Percentiles rank a stretch among this genome's conserved stretches.
Evolutionary conservation across 1,140 invertebrate species (phyloP).

Genomic region (Telenomus remus): DNA sequence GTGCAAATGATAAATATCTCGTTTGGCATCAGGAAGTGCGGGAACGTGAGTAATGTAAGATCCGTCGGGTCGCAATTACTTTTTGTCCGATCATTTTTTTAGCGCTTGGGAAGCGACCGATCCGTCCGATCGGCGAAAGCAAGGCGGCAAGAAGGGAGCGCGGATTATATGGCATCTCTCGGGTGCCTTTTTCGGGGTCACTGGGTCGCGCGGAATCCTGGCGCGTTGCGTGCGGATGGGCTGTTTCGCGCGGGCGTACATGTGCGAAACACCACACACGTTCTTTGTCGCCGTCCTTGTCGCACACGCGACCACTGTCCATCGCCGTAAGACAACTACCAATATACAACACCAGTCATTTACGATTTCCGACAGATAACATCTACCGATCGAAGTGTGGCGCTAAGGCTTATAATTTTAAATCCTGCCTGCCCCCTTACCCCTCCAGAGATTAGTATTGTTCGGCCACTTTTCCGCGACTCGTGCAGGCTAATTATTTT

Average conservation of each 20-base stretch:
- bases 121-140: constrained; percentile 37
- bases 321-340: neutral
- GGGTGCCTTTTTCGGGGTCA: constrained; percentile 66
- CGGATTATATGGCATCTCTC: constrained; percentile 63
- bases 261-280: constrained; percentile 26
- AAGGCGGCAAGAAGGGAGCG: constrained; percentile 29
- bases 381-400: constrained; percentile 33
- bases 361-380: constrained; percentile 26
- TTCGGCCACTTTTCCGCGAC: constrained; percentile 18
- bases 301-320: constrained; percentile 9
- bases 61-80: constrained; percentile 32
- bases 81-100: constrained; percentile 34
- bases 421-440: neutral
- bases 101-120: constrained; percentile 29
- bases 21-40: constrained; percentile 47
- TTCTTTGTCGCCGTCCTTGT: constrained; percentile 11
- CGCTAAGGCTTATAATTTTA: constrained; percentile 22
- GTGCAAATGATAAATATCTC: constrained; percentile 42
- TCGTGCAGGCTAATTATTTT: constrained; percentile 23
- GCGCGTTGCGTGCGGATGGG: constrained; percentile 38
- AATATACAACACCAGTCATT: constrained; percentile 16
- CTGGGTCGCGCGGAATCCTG: constrained; percentile 65
- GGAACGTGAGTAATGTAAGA: constrained; percentile 50
- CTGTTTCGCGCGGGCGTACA: constrained; percentile 54
- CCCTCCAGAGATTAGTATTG: constrained; percentile 17